Evolutionary conservation across 2,113 vertebrate genomes (phyloP), one percentile per base, ranked within the genome.

Genomic region (Myotis brandtii): DNA sequence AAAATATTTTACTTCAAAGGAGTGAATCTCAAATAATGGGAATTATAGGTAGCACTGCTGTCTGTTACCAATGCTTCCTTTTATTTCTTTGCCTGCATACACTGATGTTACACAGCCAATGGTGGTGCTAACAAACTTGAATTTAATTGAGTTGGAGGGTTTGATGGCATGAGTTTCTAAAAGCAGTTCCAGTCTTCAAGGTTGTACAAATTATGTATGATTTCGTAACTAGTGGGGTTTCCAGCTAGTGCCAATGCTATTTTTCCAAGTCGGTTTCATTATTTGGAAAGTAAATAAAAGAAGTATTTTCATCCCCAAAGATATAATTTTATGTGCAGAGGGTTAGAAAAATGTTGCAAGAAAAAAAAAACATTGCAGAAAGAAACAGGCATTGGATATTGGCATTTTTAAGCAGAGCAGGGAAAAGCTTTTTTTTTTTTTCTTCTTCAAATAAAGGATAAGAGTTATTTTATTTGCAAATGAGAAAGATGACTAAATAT

Each of bases 261-360:
- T 96, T 96, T 97, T 92, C 85, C 23, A 50, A 96, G 86, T 95
- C 82, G 52, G 76, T 94, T 95, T 86, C 66, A 93, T 86, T 97
- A 84, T 89, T 81, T 97, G 94, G 89, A 96, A 95, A 96, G 43
- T 69, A 96, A 95, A 91, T 95, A 86, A 85, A 95, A 93, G 76
- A 91, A 93, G 10, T 62, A 89, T 92, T 96, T 95, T 93, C 11
- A 75, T 73, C 91, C 69, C 92, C 56, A 66, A 91, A 94, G 77
- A 75, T 82, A 79, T n/a, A 27, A 91, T 96, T 95, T 93, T 96
- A 89, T 93, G 93, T 94, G 94, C 80, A 86, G 80, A 95, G 89
- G 48, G 80, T 89, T 89, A 93, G 56, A n/a, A 94, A 93, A 88
- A 73, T 27, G 50, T 93, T 84, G 66, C 64, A 77, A 50, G 37